Evolutionary conservation across 1,140 invertebrate genomes (phyloP), one percentile per base, ranked within the genome.

Genomic region (Eumaeus atala): DNA sequence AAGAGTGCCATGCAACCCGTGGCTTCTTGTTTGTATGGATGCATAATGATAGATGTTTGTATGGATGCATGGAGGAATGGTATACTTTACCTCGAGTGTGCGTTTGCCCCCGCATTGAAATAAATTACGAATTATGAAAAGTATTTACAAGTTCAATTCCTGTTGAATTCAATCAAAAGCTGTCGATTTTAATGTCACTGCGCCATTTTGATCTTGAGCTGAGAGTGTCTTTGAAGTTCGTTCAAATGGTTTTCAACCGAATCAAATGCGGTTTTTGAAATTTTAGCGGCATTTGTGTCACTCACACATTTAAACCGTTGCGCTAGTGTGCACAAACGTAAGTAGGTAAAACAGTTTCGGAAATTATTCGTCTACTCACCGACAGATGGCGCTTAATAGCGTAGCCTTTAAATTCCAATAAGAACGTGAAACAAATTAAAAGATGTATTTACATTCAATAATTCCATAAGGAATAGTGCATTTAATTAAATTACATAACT

Each of bases 311-410:
- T 10, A 62, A 64, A 56, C 12, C 17, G n/a, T 38, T 8, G 51
- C 38, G 12, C 11, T 36, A 48, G 47, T 61, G 51, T 60, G 47
- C 49, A 9, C 7, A 8, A 54, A 62, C 35, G 11, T 51, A 11
- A 18, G 65, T 63, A 56, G 70, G 60, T 83, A 75, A 80, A 81
- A 59, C 76, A 81, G 82, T 66, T 0, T 35, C 9, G 3, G 1
- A 3, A 6, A 17, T 0, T 35, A 51, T 42, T 62, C n/a, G 34
- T 36, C 82, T 78, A 83, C 63, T 80, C 54, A 40, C 33, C 57
- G 37, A 52, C 65, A 83, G 81, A 77, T 77, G 74, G 61, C 74
- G 60, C 16, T 68, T 28, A 14, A 33, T 12, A 18, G 28, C 28
- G 42, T n/a, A 35, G 1, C 35, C 11, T 21, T 0, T 37, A 18